Evolutionary conservation across 2,113 vertebrate genomes (phyloP).

Genomic region (Salvator merianae): DNA sequence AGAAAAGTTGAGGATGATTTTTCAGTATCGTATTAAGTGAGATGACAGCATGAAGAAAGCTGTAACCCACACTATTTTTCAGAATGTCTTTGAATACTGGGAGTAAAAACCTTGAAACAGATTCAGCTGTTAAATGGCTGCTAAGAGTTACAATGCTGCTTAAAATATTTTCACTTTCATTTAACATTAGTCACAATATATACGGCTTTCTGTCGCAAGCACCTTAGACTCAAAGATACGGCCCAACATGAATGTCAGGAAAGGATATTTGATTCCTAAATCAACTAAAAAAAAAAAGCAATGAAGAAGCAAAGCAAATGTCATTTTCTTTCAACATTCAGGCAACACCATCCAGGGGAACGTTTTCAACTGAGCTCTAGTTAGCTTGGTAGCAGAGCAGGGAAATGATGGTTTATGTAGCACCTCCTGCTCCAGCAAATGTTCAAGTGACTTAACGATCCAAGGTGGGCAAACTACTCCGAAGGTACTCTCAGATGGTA

Average conservation of each 20-base stretch:
- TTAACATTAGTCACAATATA: slow-evolving; percentile 30
- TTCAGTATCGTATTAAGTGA: slow-evolving; percentile 52
- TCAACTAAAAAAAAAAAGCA: slow-evolving; percentile 30
- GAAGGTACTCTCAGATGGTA: too few relatives aligned
- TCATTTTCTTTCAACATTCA: slow-evolving; percentile 18
- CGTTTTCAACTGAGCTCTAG: too few relatives aligned
- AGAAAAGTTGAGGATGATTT: slow-evolving; percentile 62
- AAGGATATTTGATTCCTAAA: slow-evolving; percentile 29
- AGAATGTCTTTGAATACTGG: slow-evolving; percentile 41
- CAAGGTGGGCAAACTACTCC: too few relatives aligned
- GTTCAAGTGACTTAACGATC: too few relatives aligned
- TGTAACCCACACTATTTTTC: slow-evolving; percentile 52
- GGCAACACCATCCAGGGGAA: too few relatives aligned
- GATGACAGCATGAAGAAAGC: slow-evolving; percentile 55
- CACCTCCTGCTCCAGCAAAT: too few relatives aligned
- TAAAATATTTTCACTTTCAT: slow-evolving; percentile 4
- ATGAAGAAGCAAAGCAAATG: slow-evolving; percentile 35
- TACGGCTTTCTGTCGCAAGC: slow-evolving; percentile 4
- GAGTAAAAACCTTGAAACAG: slow-evolving; percentile 42
- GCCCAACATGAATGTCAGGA: slow-evolving; percentile 9
- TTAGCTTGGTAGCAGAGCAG: too few relatives aligned
- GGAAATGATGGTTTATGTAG: too few relatives aligned
- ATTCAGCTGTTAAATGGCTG: neutral
- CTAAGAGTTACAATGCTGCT: slow-evolving; percentile 26
- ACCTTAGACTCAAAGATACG: neutral